Evolutionary conservation across 2,797 vertebrate species (phyloP).

Genomic region (Anableps anableps): DNA sequence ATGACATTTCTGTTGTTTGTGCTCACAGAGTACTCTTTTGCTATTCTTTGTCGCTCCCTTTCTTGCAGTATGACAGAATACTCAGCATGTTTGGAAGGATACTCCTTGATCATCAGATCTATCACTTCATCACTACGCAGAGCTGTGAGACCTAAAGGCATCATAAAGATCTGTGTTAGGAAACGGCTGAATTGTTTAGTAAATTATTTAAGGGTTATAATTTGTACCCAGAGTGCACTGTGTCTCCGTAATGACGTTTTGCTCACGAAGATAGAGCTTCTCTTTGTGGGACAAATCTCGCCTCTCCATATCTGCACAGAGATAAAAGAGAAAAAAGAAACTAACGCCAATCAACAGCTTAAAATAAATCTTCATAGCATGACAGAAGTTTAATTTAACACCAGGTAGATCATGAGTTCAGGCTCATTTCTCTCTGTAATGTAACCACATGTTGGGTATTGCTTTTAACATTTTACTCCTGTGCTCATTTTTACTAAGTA

Average conservation of each 20-base stretch:
- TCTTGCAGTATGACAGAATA: slow-evolving; percentile 98
- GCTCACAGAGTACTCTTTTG: slow-evolving; percentile 97
- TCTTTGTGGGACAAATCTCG: slow-evolving; percentile 98
- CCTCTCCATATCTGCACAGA: slow-evolving; percentile 93
- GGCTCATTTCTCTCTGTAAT: neutral
- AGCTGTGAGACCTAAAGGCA: slow-evolving; percentile 90
- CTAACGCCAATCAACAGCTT: neutral
- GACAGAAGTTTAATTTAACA: neutral
- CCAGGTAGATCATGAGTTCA: slow-evolving; percentile 1
- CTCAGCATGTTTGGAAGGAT: slow-evolving; percentile 94
- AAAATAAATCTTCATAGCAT: slow-evolving; percentile 1
- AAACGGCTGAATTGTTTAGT: neutral
- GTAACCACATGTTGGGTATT: neutral
- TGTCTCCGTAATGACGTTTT: slow-evolving; percentile 98
- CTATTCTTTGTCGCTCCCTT: slow-evolving; percentile 94
- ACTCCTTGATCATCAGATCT: slow-evolving; percentile 99
- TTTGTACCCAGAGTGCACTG: slow-evolving; percentile 95
- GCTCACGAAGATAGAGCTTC: slow-evolving; percentile 95
- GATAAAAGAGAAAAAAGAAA: slow-evolving; percentile 19
- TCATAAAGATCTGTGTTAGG: neutral
- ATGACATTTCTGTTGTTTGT: neutral
- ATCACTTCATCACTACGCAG: slow-evolving; percentile 98
- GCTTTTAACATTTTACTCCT: neutral
- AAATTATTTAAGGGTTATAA: neutral
- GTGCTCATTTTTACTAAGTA: neutral